Percentiles rank a stretch among this genome's conserved stretches.
Evolutionary conservation across 1,140 invertebrate species (phyloP).

Genomic region (Tachypleus tridentatus): DNA sequence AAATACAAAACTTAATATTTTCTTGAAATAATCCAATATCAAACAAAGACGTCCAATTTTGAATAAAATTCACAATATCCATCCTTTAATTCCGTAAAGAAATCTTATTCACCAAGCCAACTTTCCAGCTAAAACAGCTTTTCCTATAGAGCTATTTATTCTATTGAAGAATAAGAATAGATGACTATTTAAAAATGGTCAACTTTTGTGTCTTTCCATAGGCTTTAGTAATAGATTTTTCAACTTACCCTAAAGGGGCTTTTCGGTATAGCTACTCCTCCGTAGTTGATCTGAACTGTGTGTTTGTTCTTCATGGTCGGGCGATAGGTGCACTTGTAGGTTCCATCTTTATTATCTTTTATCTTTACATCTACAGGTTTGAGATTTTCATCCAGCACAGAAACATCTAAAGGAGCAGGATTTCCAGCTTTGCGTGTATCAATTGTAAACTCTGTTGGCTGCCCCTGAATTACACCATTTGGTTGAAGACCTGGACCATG

Average conservation of each 20-base stretch:
- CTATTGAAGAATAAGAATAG: too few relatives aligned
- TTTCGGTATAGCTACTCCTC: slow-evolving; percentile 66
- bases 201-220: too few relatives aligned
- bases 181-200: too few relatives aligned
- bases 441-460: slow-evolving; percentile 55
- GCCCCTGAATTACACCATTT: slow-evolving; percentile 49
- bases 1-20: too few relatives aligned
- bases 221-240: too few relatives aligned
- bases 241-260: slow-evolving; percentile 42
- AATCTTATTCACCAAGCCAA: too few relatives aligned
- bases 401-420: slow-evolving; percentile 53
- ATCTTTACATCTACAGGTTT: slow-evolving; percentile 49
- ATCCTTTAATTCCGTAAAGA: too few relatives aligned
- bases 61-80: too few relatives aligned
- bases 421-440: slow-evolving; percentile 57
- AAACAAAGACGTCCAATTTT: too few relatives aligned
- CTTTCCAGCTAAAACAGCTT: too few relatives aligned
- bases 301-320: slow-evolving; percentile 63
- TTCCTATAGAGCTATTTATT: too few relatives aligned
- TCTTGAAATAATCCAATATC: too few relatives aligned
- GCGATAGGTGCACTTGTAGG: slow-evolving; percentile 57
- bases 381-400: slow-evolving; percentile 44
- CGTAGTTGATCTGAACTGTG: slow-evolving; percentile 69
- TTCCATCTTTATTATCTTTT: slow-evolving; percentile 57
- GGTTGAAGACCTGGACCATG: slow-evolving; percentile 63